Evolutionary conservation across 2,888 invertebrate genomes (phyloP).

Genomic region (Heliconius aoede): DNA sequence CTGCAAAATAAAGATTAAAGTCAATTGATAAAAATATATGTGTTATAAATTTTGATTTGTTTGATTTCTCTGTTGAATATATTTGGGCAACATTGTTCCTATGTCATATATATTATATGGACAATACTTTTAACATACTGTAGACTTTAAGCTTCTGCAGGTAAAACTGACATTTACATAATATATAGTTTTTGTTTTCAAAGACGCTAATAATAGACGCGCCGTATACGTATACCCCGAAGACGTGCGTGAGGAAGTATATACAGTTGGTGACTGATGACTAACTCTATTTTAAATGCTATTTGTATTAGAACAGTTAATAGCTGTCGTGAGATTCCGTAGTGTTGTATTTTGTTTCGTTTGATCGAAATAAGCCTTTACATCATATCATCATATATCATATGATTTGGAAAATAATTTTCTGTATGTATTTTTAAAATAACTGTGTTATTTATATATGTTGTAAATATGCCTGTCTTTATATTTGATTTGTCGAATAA

Average conservation of each 20-base stretch:
- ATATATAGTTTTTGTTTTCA: slow-evolving; percentile 35
- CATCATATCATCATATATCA: no score
- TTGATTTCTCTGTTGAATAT: no score
- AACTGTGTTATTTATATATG: no score
- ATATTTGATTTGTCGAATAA: no score
- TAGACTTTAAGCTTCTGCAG: background rate
- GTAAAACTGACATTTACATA: background rate
- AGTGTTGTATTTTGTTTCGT: background rate
- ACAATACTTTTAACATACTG: background rate
- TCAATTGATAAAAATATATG: no score
- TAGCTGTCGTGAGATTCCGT: slow-evolving; percentile 17
- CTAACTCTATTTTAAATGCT: slow-evolving; percentile 25
- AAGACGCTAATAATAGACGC: slow-evolving; percentile 28
- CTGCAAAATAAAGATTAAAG: no score
- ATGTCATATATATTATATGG: no score
- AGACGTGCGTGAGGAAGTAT: slow-evolving; percentile 26
- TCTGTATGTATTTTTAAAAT: no score
- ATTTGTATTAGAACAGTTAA: slow-evolving; percentile 14
- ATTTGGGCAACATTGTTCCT: no score
- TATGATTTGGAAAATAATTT: background rate
- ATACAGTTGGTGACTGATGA: slow-evolving; percentile 26
- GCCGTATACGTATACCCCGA: slow-evolving; percentile 20
- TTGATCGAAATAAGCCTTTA: background rate
- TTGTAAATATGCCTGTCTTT: no score
- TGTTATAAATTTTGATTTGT: no score